Evolutionary conservation across 2,888 invertebrate genomes (phyloP).

Genomic region (Bembecia ichneumoniformis): DNA sequence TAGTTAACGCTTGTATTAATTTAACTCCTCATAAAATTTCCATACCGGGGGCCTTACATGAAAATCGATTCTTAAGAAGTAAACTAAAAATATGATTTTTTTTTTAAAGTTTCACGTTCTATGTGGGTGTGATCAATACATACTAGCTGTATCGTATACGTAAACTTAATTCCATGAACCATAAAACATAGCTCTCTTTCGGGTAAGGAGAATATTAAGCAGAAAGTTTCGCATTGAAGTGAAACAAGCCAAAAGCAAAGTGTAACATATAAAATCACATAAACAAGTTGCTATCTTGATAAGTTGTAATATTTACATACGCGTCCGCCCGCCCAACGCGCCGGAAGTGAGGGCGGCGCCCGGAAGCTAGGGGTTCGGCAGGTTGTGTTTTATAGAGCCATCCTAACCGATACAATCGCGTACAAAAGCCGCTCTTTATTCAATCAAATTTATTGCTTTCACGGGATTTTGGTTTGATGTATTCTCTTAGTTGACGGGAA

Average conservation of each 20-base stretch:
- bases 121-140: too few species aligned
- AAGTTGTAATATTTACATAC: constrained; percentile 18
- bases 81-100: too few species aligned
- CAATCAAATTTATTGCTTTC: too few species aligned
- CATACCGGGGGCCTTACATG: too few species aligned
- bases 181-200: background rate
- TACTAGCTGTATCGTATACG: too few species aligned
- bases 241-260: background rate
- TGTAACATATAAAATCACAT: constrained; percentile 19
- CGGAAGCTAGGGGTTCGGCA: constrained; percentile 17
- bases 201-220: background rate
- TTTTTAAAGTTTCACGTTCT: too few species aligned
- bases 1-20: too few species aligned
- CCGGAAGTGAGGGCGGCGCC: constrained; percentile 16
- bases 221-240: background rate
- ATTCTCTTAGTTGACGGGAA: too few species aligned
- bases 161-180: too few species aligned
- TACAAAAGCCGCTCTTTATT: background rate
- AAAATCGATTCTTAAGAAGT: too few species aligned
- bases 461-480: too few species aligned
- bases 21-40: too few species aligned
- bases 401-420: background rate
- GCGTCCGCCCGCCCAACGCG: constrained; percentile 4
- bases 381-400: constrained; percentile 13
- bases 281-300: constrained; percentile 17